Conservation (phyloP, 2,888 invertebrate species). For the Drosophila mimica region DNA sequence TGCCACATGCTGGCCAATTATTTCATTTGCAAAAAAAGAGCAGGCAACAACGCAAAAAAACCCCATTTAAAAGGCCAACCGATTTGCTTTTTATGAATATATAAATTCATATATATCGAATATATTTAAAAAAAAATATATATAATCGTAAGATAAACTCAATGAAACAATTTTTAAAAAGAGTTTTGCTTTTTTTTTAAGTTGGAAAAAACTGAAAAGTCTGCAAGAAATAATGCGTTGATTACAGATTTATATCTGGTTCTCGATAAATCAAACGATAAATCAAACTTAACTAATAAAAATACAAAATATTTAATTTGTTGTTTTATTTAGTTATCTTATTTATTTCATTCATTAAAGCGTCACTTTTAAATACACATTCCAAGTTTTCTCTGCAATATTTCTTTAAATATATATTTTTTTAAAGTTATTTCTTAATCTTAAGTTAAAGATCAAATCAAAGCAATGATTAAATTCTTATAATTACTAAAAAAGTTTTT, state of each 20-base stretch:
- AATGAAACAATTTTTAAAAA: neutral
- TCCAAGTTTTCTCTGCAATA: too few relatives aligned
- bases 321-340: neutral
- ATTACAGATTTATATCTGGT: neutral
- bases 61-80: neutral
- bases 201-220: neutral
- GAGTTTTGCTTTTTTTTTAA: neutral
- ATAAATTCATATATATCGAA: neutral
- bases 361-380: neutral
- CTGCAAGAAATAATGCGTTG: neutral
- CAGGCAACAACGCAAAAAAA: neutral
- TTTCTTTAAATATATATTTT: neutral
- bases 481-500: neutral
- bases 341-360: neutral
- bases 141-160: neutral
- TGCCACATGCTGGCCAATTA: conserved; percentile 45
- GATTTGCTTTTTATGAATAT: neutral
- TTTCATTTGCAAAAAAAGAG: conserved; percentile 7
- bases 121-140: neutral
- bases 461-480: neutral
- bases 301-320: neutral
- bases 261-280: neutral
- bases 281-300: neutral
- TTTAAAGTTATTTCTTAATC: neutral
- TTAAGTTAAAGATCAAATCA: neutral